Evolutionary conservation across 2,888 invertebrate genomes (phyloP).

Genomic region (Cheiracanthium punctorium): DNA sequence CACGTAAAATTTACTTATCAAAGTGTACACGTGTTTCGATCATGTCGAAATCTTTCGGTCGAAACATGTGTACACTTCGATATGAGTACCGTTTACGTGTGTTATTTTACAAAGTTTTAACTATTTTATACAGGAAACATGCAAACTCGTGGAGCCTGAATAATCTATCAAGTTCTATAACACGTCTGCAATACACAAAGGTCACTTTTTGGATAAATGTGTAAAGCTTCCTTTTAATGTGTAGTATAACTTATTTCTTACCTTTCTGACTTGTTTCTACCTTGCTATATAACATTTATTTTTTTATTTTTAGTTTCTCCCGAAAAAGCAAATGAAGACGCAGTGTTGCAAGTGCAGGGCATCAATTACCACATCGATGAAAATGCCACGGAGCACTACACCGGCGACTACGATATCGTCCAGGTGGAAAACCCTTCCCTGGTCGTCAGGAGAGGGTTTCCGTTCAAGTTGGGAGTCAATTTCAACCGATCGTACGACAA

Average conservation of each 20-base stretch:
- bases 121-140: too few species aligned
- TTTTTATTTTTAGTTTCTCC: slow-evolving; percentile 43
- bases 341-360: slow-evolving; percentile 82
- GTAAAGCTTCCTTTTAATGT: too few species aligned
- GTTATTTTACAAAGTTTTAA: too few species aligned
- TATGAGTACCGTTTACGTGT: too few species aligned
- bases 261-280: slow-evolving; percentile 12
- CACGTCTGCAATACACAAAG: too few species aligned
- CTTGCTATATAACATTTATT: slow-evolving; percentile 17
- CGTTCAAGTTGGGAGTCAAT: slow-evolving; percentile 73
- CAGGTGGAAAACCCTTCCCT: slow-evolving; percentile 75
- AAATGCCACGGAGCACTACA: slow-evolving; percentile 87
- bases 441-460: slow-evolving; percentile 74
- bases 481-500: slow-evolving; percentile 73
- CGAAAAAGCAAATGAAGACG: slow-evolving; percentile 56
- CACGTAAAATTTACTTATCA: too few species aligned
- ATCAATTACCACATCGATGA: slow-evolving; percentile 85
- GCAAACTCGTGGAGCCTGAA: too few species aligned
- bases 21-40: too few species aligned
- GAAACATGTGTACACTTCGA: too few species aligned
- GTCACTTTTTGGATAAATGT: too few species aligned
- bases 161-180: too few species aligned
- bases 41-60: too few species aligned
- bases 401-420: slow-evolving; percentile 86
- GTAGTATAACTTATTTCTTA: slow-evolving; percentile 15